phyloP scores from a whole-genome alignment of 2,888 invertebrate species.

The Lottia scabra region DNA sequence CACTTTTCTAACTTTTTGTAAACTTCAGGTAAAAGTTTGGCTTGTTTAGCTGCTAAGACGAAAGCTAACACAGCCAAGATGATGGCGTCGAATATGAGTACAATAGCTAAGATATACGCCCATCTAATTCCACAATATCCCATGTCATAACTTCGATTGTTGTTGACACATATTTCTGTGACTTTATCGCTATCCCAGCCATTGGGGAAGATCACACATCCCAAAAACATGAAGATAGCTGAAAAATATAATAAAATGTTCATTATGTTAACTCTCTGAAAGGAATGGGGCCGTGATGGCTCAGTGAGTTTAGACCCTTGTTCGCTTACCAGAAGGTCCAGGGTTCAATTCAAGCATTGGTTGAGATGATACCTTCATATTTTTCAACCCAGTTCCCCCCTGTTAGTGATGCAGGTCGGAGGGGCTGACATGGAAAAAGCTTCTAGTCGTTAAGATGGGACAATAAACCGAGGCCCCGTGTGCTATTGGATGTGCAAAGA shows the following conservation, averaged over 20 bases:
- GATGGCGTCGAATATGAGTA: slow-evolving; percentile 85
- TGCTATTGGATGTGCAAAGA: too few relatives aligned
- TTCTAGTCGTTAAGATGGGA: too few relatives aligned
- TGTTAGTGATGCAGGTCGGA: too few relatives aligned
- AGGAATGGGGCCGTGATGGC: too few relatives aligned
- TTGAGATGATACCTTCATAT: too few relatives aligned
- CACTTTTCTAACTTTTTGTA: slow-evolving; percentile 51
- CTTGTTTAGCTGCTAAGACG: slow-evolving; percentile 89
- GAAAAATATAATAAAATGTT: slow-evolving; percentile 61
- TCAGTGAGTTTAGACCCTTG: too few relatives aligned
- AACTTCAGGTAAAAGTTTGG: slow-evolving; percentile 54
- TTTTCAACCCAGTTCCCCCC: too few relatives aligned
- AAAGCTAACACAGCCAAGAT: slow-evolving; percentile 91
- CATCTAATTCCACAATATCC: slow-evolving; percentile 85
- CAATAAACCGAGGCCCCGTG: too few relatives aligned
- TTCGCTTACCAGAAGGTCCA: too few relatives aligned
- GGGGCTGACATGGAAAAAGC: too few relatives aligned
- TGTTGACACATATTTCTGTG: slow-evolving; percentile 85
- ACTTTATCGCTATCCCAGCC: slow-evolving; percentile 90
- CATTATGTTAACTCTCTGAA: too few relatives aligned
- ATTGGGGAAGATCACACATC: slow-evolving; percentile 89
- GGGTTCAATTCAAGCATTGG: too few relatives aligned
- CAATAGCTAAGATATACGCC: slow-evolving; percentile 91
- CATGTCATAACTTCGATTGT: slow-evolving; percentile 78
- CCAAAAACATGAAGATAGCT: slow-evolving; percentile 89